A percentile compares a stretch with the other conserved stretches of the same genome.
Conservation (phyloP, 2,113 vertebrate species). For the Vulpes ferrilata region DNA sequence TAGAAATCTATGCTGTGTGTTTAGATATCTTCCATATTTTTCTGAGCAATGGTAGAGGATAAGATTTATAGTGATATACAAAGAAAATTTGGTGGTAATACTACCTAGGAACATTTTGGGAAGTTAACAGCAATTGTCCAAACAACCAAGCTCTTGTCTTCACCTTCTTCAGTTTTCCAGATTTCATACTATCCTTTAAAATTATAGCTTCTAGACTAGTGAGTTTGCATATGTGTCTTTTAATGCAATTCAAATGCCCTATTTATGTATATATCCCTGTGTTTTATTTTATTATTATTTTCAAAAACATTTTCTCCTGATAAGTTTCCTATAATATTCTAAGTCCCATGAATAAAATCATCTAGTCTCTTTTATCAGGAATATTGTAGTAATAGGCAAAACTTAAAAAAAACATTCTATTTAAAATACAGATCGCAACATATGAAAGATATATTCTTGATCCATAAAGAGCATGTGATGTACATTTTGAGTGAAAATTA, state of each 20-base stretch:
- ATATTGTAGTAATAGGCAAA: constrained; percentile 2
- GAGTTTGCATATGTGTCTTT: constrained; percentile 27
- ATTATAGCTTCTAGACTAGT: constrained; percentile 51
- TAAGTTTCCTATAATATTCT: neutral
- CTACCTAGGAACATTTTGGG: neutral
- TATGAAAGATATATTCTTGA: neutral
- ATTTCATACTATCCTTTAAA: constrained; percentile 23
- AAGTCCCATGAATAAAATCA: neutral
- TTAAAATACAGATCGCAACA: constrained; percentile 1
- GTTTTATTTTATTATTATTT: constrained; percentile 21
- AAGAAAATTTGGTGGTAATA: neutral
- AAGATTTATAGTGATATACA: neutral
- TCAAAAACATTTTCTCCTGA: neutral
- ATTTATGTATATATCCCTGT: neutral
- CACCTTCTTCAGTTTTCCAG: constrained; percentile 49
- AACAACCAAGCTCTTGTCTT: constrained; percentile 27
- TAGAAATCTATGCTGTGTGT: neutral
- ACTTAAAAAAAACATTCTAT: neutral
- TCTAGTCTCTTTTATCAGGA: neutral
- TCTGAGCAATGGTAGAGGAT: neutral
- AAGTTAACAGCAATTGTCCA: neutral
- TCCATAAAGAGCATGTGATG: neutral
- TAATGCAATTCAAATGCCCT: neutral
- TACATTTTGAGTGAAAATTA: neutral
- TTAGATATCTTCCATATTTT: neutral